Evolutionary conservation across 2,113 vertebrate genomes (phyloP), one percentile per base, ranked within the genome.

Genomic region (Epinephelus cyanopodus): DNA sequence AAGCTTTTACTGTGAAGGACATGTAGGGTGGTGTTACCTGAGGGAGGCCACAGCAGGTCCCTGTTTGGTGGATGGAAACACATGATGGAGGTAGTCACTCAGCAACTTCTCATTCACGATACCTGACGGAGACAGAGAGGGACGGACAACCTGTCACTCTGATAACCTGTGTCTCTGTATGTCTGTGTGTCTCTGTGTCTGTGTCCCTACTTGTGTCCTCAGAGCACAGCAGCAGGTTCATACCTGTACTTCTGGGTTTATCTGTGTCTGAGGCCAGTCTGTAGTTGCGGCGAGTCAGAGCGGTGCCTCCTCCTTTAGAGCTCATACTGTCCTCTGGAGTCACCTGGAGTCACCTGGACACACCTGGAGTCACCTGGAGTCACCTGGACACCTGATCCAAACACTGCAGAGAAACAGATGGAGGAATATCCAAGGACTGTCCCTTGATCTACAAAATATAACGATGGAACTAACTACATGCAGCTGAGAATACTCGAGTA

Each of bases 41-140:
- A 96, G 95, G 5, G 96, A 90, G 77, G 97, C 96, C 76, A 95
- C 85, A 0, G 94, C 68, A 18, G 95, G 93, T 45, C 70, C 92
- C 17, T 65, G 92, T 19, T 92, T 96, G 71, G 95, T 94, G 56
- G 94, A 92, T 60, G 97, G 95, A 76, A 99, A 99, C 74, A 99
- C 63, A 0, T 95, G 97, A 50, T 97, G 94, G 57, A 99, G 95
- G 81, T 97, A 99, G 90, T 98, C 97, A 69, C 96, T 97, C 89
- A 99, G 94, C 62, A 99, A 89, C 88, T 96, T 97, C 94, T 98
- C 98, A 5, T 96, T 97, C 61, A 98, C 97, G 0, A 99, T 97
- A 50, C 98, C 98, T 99, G 87, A 64, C 4, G 39, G 54, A 69
- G 0, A 27, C 27, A 84, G 1, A 63, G 17, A 74, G 13, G 67